A percentile compares a stretch with the other conserved stretches of the same genome.
Evolutionary conservation across 2,113 vertebrate genomes (phyloP).

Genomic region (Rhabdomys dilectus): DNA sequence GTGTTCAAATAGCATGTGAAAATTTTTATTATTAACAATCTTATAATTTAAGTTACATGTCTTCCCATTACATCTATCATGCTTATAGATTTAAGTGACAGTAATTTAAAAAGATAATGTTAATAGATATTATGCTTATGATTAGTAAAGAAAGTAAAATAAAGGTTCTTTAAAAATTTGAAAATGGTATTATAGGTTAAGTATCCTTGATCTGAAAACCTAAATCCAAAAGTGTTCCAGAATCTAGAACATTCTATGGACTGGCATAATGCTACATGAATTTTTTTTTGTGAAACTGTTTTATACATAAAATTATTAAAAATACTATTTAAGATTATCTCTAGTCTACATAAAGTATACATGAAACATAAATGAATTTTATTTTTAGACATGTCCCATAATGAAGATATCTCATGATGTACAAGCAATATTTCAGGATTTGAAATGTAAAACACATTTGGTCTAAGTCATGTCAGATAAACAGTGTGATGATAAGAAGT

Average conservation of each 20-base stretch:
- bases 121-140: neutral
- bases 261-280: neutral
- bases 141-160: neutral
- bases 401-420: neutral
- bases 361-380: neutral
- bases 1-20: neutral
- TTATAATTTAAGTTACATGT: neutral
- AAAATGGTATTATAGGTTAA: neutral
- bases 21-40: neutral
- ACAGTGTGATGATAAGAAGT: neutral
- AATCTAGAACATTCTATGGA: neutral
- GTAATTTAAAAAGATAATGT: neutral
- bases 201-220: neutral
- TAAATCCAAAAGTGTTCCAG: neutral
- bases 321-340: neutral
- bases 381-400: neutral
- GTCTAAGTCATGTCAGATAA: neutral
- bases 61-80: neutral
- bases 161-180: slow-evolving; percentile 22
- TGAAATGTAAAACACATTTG: neutral
- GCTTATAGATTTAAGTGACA: neutral
- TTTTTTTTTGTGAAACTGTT: neutral
- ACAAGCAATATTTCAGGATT: neutral
- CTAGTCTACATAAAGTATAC: no score
- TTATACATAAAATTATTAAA: neutral